Percentiles rank a stretch among this genome's conserved stretches.
phyloP scores from a whole-genome alignment of 2,113 vertebrate genomes.

The Sapajus apella region DNA sequence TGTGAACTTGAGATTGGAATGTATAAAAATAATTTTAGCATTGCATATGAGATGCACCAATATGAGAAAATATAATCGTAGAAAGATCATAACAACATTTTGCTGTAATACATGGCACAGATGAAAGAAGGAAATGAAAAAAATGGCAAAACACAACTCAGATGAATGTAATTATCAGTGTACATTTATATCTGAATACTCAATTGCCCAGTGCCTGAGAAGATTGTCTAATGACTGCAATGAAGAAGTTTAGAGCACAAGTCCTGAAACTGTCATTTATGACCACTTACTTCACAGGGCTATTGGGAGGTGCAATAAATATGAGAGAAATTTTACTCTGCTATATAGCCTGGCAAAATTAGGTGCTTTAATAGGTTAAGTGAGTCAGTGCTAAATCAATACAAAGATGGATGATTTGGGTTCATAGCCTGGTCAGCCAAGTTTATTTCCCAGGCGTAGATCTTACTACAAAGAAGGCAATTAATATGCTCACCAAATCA shows the following conservation, averaged over 20 bases:
- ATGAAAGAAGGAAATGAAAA: background rate
- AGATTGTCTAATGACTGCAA: background rate
- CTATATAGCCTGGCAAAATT: conserved; percentile 60
- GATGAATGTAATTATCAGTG: background rate
- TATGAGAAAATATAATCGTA: conserved; percentile 59
- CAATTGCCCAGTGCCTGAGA: background rate
- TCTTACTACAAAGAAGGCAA: conserved; percentile 64
- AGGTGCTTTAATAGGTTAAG: conserved; percentile 72
- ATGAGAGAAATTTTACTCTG: conserved; percentile 60
- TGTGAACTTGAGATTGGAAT: conserved; percentile 52
- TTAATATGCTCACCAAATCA: conserved; percentile 63
- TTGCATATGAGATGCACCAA: conserved; percentile 10
- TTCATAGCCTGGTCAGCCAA: conserved; percentile 77
- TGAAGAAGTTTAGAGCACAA: background rate
- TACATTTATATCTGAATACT: background rate
- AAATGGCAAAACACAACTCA: background rate
- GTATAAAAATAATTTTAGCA: conserved; percentile 20
- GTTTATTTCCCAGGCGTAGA: conserved; percentile 66
- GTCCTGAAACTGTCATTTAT: conserved; percentile 65
- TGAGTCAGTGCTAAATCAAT: conserved; percentile 71
- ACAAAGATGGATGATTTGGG: conserved; percentile 76
- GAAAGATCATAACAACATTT: background rate
- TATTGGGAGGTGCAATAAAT: conserved; percentile 65
- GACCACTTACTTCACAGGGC: conserved; percentile 37
- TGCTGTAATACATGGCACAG: background rate